These are phyloP conservation scores for Andrena chrysosceles DNA, from an alignment of 2,888 invertebrate species.

Conservation along the genomic window DNA sequence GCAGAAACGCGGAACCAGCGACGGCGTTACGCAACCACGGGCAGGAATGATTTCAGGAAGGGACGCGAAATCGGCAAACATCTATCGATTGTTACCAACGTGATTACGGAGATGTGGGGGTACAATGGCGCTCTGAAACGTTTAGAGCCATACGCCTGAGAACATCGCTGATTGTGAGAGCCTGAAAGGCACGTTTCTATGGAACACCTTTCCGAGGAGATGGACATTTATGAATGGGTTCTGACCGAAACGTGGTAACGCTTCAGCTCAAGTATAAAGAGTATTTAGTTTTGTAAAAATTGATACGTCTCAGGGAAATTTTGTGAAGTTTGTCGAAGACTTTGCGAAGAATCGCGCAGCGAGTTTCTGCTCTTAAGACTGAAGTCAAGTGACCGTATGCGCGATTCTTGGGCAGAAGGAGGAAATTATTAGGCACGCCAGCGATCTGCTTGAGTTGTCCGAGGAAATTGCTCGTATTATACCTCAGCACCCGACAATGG, in stretches of 20 bases:
- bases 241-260: no score
- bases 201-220: no score
- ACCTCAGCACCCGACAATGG: slow-evolving; percentile 48
- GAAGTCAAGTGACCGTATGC: slow-evolving; percentile 11
- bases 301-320: no score
- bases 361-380: slow-evolving; percentile 40
- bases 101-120: neutral
- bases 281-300: no score
- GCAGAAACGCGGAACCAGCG: slow-evolving; percentile 19
- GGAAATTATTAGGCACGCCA: slow-evolving; percentile 59
- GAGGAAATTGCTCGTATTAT: slow-evolving; percentile 55
- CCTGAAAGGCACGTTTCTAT: slow-evolving; percentile 10
- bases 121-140: neutral
- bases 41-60: neutral
- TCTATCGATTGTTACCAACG: neutral
- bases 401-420: slow-evolving; percentile 51
- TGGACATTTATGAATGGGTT: no score
- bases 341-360: neutral
- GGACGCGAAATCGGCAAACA: slow-evolving; percentile 1
- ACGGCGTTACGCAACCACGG: slow-evolving; percentile 20
- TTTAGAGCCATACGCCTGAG: neutral
- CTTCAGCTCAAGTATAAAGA: no score
- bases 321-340: no score
- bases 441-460: slow-evolving; percentile 52
- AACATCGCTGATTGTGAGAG: neutral